These are phyloP conservation scores for Mystacides longicornis DNA, from an alignment of 2,888 invertebrate species.

Conservation along the genomic window DNA sequence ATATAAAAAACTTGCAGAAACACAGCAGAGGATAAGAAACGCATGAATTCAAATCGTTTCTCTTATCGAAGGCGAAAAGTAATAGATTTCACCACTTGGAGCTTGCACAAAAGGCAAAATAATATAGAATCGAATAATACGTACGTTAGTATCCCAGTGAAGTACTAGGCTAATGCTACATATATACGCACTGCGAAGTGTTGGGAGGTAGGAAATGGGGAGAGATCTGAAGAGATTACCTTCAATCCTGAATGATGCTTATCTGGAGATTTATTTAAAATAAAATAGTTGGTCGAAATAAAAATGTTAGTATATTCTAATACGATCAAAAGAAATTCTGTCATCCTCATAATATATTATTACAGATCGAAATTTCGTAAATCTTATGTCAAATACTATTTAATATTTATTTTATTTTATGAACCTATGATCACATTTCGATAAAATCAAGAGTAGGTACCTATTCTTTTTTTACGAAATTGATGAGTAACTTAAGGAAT, in stretches of 20 bases:
- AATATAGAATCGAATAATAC: neutral
- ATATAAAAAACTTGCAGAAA: neutral
- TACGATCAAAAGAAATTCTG: too few relatives aligned
- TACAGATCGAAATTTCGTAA: too few relatives aligned
- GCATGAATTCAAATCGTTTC: neutral
- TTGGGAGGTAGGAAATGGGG: neutral
- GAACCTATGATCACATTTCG: too few relatives aligned
- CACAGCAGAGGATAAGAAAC: neutral
- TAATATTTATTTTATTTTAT: too few relatives aligned
- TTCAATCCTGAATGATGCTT: conserved; percentile 12
- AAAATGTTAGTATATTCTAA: too few relatives aligned
- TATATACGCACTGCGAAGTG: neutral
- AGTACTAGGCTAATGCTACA: too few relatives aligned
- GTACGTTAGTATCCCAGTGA: too few relatives aligned
- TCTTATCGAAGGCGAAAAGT: conserved; percentile 12
- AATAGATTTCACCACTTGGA: conserved; percentile 20
- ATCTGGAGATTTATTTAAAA: neutral
- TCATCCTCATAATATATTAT: too few relatives aligned
- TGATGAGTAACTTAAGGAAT: too few relatives aligned
- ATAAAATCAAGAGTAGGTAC: too few relatives aligned
- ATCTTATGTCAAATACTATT: too few relatives aligned
- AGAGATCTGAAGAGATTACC: conserved; percentile 12
- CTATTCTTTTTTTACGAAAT: too few relatives aligned
- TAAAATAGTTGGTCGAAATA: neutral
- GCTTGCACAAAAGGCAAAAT: conserved; percentile 8